Base-by-base conservation (phyloP, 2,797 vertebrate genomes). In the Pelodytes ibericus region DNA sequence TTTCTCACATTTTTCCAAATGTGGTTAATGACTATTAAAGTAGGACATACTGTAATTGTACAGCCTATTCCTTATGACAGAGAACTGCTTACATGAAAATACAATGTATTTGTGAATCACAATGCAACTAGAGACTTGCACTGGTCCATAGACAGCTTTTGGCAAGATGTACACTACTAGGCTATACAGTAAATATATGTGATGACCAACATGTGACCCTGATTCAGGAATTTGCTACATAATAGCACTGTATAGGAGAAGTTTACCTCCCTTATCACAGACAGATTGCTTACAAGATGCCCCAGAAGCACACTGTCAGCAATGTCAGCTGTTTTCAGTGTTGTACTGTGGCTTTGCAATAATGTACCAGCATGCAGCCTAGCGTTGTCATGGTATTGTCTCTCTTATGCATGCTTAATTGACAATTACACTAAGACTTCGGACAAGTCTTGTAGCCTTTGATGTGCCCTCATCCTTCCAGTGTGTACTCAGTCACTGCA, bases 301-400 rank as follows among this genome's bases (percentile, higher is more conserved):
- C 94, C 94, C 88, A 90, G 92, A 90, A 94, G 89, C 89, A 87
- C 92, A 90, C 90, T 90, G 93, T 95, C 89, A 93, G 95, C 95
- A 93, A 83, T 92, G 95, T 98, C 96, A 96, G 97, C 96, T 98
- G 96, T 96, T 98, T 95, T 92, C 93, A 89, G 92, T 93, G 90
- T 95, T 85, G 84, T 89, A 90, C 88, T 88, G 86, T 69, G 83
- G 87, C 86, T 88, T 79, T 82, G 94, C 94, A 96, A 96, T 95
- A 93, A 91, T 90, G 87, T 90, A 92, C 85, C 95, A 92, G 94
- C 90, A 83, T 94, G 96, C 83, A 33, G 79, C 88, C 93, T 87
- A 81, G 89, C 88, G 96, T 96, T 95, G 96, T 95, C 91, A 94
- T 94, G 96, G 92, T 91, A 89, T 88, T 85, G 93, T 92, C 92